These are phyloP conservation scores for Myioborus miniatus DNA, from an alignment of 2,797 vertebrate genomes.

Conservation along the genomic window DNA sequence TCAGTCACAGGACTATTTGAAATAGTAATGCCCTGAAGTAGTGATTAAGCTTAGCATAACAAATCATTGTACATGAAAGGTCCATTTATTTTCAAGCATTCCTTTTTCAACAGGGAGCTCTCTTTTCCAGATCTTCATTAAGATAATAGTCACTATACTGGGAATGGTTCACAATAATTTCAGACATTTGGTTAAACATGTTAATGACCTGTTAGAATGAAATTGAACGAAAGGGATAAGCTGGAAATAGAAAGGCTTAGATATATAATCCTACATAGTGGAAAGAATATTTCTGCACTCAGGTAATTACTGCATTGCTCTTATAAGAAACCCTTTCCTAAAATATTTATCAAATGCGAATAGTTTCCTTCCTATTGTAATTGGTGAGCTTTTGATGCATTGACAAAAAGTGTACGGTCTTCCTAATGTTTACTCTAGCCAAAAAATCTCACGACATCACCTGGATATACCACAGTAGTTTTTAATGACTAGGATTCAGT, in stretches of 20 bases:
- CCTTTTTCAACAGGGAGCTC: not conserved
- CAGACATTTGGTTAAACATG: not conserved
- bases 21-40: not conserved
- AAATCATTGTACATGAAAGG: not conserved
- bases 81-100: not conserved
- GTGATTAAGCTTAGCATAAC: not conserved
- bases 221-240: not conserved
- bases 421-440: not conserved
- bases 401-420: not conserved
- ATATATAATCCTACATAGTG: not conserved
- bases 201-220: not conserved
- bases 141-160: not conserved
- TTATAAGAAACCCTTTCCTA: not conserved
- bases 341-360: not conserved
- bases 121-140: not conserved
- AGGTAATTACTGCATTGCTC: not conserved
- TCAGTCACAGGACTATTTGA: not conserved
- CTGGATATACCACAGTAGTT: not conserved
- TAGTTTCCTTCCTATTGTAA: not conserved
- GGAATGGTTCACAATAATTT: not conserved
- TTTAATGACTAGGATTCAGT: not conserved
- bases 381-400: not conserved
- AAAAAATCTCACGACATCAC: not conserved
- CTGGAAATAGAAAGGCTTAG: not conserved
- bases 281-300: not conserved